phyloP scores from a whole-genome alignment of 2,797 vertebrate genomes.

The Caiman crocodilus region DNA sequence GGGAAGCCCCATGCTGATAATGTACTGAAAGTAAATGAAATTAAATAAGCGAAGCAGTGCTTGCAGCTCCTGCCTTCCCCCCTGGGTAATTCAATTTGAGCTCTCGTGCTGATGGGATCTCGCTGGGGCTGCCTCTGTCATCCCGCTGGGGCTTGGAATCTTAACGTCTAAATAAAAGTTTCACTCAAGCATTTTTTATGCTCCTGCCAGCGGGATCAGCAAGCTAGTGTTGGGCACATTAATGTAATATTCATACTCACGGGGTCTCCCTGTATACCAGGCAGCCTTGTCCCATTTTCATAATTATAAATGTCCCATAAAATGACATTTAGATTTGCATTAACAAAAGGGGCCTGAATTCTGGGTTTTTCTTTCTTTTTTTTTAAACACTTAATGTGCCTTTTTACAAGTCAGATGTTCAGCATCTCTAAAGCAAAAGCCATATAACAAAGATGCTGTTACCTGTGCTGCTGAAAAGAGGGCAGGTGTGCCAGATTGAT shows the following conservation, averaged over 20 bases:
- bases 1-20: slow-evolving; percentile 85
- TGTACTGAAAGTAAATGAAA: slow-evolving; percentile 88
- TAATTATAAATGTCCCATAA: slow-evolving; percentile 80
- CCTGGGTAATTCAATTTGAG: slow-evolving; percentile 85
- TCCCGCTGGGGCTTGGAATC: slow-evolving; percentile 81
- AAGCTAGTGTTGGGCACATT: slow-evolving; percentile 81
- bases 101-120: slow-evolving; percentile 83
- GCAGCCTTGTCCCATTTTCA: slow-evolving; percentile 73
- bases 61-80: slow-evolving; percentile 81
- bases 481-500: neutral
- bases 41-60: slow-evolving; percentile 86
- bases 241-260: slow-evolving; percentile 83
- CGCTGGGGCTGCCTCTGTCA: slow-evolving; percentile 80
- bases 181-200: slow-evolving; percentile 83
- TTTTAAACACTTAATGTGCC: slow-evolving; percentile 46
- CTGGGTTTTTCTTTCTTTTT: slow-evolving; percentile 7
- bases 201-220: slow-evolving; percentile 80
- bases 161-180: slow-evolving; percentile 84
- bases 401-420: slow-evolving; percentile 31
- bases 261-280: slow-evolving; percentile 70
- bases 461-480: neutral
- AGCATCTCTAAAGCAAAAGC: neutral
- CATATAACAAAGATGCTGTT: neutral
- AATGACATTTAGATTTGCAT: slow-evolving; percentile 79
- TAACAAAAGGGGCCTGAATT: slow-evolving; percentile 32